Base-by-base conservation (phyloP, 2,888 invertebrate genomes). In the Sclerodermus sp. region DNA sequence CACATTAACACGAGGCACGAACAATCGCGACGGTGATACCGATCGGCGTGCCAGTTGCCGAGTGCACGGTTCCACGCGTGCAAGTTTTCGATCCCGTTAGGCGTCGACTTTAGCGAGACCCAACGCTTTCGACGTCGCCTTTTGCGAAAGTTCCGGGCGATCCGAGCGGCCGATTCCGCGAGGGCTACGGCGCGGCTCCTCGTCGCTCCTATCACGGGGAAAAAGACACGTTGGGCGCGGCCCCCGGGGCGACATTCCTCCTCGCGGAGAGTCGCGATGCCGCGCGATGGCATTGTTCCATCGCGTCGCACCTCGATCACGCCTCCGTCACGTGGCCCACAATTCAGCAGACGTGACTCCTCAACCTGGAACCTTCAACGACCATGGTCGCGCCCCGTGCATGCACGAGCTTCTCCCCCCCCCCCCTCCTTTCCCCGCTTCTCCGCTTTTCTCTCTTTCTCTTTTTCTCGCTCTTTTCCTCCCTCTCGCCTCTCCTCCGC, bases 261-360 rank as follows among this genome's bases (percentile, higher is more conserved):
- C 73, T 75, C 73, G 76, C 71, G 73, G 76, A 23, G 8, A 3
- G 23, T n/a, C n/a, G n/a, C n/a, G n/a, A n/a, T 23, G 74, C 67
- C 57, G 64, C 67, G 13, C 70, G 74, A 76, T 75, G 76, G 76
- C 76, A 77, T 77, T 76, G 76, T 77, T 77, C 75, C 74, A 74
- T 71, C 67, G 71, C 69, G 75, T 77, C 76, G 73, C 76, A 70
- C 77, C 77, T 76, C 70, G 71, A 72, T 76, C 77, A 77, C 77
- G 77, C 76, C 77, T 74, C 67, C 60, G 69, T 75, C 76, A 74
- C 75, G 74, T 76, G 74, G 72, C 74, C 69, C 70, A 74, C 75
- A 72, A 77, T 76, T 75, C 75, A 75, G 68, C 62, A 66, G 68
- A 77, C 77, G 77, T 77, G 77, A 76, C 76, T 71, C 52, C 64